Base-by-base conservation (phyloP, 1,140 invertebrate genomes). In the Pogonus chalceus region DNA sequence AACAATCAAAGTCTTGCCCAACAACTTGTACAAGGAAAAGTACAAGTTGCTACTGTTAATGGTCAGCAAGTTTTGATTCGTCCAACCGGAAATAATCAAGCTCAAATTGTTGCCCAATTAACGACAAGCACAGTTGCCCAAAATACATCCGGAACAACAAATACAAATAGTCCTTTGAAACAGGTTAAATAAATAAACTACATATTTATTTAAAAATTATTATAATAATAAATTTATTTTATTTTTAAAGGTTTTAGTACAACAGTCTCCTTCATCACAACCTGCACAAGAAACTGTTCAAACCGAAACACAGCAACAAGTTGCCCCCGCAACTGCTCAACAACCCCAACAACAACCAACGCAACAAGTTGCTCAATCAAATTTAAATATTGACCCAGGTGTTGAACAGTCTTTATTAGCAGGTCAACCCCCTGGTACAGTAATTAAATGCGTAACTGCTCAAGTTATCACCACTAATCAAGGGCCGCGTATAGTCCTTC, bases 401-500 rank as follows among this genome's bases (percentile, higher is more conserved):
- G 78, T 85, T 49, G 84, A 87, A 56, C 82, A 85, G 52, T 77
- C 78, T n/a, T 69, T 89, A 1, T 65, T 90, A 1, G 79, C 77
- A 1, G 85, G 83, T 10, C 87, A 89, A 65, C 87, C 87, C 7
- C 83, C 86, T 1, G 87, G 87, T n/a, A 90, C 87, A 0, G 77
- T 89, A 1, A 88, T 90, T n/a, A 90, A 88, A 69, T 87, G 86
- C 58, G 87, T 89, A 0, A 90, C 87, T 1, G 88, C 87, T 0
- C 74, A 84, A 67, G 85, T 91, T 12, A 85, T 90, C 60, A 86
- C 88, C 66, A 90, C 87, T 0, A 79, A 79, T 26, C 83, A 88
- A 59, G 88, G 88, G 0, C 88, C 88, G 1, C 76, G 87, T 53
- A 91, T 92, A 56, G 85, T 91, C 2, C 64, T 92, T 16, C 88